Base-by-base conservation (phyloP, 2,888 invertebrate genomes). In the Helleia helle region DNA sequence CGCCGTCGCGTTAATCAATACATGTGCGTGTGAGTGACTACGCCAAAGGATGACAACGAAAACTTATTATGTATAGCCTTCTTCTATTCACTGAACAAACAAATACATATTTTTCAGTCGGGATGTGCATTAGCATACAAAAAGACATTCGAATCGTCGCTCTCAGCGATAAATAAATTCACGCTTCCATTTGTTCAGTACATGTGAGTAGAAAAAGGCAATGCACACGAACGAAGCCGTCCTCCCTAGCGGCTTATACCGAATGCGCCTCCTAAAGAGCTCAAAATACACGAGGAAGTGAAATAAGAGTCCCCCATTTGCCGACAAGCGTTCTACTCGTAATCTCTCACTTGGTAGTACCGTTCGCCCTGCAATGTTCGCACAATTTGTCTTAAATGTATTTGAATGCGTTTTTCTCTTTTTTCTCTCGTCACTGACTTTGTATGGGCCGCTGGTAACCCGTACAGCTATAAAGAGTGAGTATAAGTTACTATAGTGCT, bases 391-490 rank as follows among this genome's bases (percentile, higher is more conserved):
- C 83, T 79, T 81, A 81, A 83, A 74, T 84, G 80, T 86, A 85
- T 76, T 85, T 86, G 86, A 86, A 86, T 86, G 86, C 86, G 85
- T 84, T 86, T 86, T 86, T 83, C 79, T 83, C 84, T 85, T 86
- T 86, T 86, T 85, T 86, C 84, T 86, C 84, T 83, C 80, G 87
- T 87, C 85, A 87, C 86, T 87, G 87, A 88, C 87, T 88, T 89
- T 89, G 87, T 86, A 89, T 89, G 88, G 87, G 87, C 87, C 81
- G 87, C 88, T 86, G 87, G 89, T 88, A 86, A 88, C 80, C 85
- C 81, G 80, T 83, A 86, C 89, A 89, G 89, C 87, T 69, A 74
- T 87, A 71, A 88, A 87, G 88, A 89, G 90, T 90, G 88, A 90
- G 90, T 90, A 90, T 87, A 83, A 73, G 74, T 80, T 86, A 86